These are phyloP conservation scores for Neuroterus valhalla DNA, from an alignment of 1,140 invertebrate genomes.

Conservation along the genomic window DNA sequence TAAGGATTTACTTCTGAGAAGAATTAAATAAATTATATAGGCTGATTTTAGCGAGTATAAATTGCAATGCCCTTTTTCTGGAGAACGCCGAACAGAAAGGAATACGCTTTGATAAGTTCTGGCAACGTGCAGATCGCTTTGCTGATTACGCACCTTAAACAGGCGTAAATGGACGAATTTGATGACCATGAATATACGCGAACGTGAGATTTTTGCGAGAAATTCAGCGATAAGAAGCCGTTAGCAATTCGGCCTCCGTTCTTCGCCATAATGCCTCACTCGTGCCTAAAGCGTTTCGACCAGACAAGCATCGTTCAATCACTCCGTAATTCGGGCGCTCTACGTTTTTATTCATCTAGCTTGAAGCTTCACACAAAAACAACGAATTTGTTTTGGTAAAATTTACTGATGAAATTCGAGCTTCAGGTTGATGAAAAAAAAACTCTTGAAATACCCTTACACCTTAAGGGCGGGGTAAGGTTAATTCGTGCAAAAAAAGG, in stretches of 20 bases:
- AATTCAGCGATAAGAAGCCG: constrained; percentile 12
- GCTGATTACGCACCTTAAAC: constrained; percentile 15
- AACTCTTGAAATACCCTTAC: background rate
- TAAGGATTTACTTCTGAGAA: constrained; percentile 3
- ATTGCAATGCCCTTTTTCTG: constrained; percentile 12
- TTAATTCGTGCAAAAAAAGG: too few species aligned
- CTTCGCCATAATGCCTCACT: background rate
- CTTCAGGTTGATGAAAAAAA: background rate
- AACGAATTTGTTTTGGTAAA: background rate
- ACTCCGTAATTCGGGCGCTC: constrained; percentile 24
- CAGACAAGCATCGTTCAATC: constrained; percentile 19
- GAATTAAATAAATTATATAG: constrained; percentile 6
- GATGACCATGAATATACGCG: constrained; percentile 4
- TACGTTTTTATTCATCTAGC: constrained; percentile 12
- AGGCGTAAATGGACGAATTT: constrained; percentile 21
- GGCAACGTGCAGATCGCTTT: background rate
- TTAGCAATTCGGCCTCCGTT: constrained; percentile 1
- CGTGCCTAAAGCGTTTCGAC: constrained; percentile 12
- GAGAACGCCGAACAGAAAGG: background rate
- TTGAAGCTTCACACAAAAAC: background rate
- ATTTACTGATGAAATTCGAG: background rate
- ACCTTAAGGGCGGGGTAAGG: too few species aligned
- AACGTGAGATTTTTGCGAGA: constrained; percentile 5
- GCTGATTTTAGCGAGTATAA: constrained; percentile 1
- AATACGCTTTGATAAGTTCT: constrained; percentile 18